Conservation (phyloP, 2,113 vertebrate species). For the Caloenas nicobarica region DNA sequence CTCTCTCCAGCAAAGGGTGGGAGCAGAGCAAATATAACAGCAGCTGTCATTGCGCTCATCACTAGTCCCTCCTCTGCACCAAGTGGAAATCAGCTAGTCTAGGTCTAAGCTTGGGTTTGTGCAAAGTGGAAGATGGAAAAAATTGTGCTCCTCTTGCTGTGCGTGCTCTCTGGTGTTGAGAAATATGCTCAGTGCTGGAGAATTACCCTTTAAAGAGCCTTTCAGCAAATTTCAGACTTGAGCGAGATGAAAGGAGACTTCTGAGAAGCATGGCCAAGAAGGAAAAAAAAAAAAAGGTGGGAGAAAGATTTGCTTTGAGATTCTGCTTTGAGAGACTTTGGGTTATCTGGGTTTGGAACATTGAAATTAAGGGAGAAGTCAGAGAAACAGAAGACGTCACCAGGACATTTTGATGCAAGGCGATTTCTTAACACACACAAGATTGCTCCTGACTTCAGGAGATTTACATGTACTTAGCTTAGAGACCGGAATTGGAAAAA, state of each 20-base stretch:
- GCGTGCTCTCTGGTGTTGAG: background rate
- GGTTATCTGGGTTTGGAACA: background rate
- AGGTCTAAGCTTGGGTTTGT: background rate
- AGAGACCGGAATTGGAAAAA: background rate
- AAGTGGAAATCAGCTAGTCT: background rate
- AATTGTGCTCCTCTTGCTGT: background rate
- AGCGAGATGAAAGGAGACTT: background rate
- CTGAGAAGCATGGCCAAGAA: background rate
- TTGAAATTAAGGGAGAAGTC: slow-evolving; percentile 4
- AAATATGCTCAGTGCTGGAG: background rate
- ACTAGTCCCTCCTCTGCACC: background rate
- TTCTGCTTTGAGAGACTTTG: background rate
- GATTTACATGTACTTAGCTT: background rate
- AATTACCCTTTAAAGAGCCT: background rate
- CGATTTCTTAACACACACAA: background rate
- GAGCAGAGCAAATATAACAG: background rate
- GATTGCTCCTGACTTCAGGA: background rate
- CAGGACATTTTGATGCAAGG: background rate
- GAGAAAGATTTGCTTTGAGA: slow-evolving; percentile 7
- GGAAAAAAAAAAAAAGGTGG: fast-evolving
- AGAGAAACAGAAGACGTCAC: background rate
- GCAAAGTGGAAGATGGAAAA: background rate
- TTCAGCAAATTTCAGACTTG: slow-evolving; percentile 8
- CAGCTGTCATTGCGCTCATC: background rate
- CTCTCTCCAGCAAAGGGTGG: background rate